These are phyloP conservation scores for Yponomeuta cagnagella DNA, from an alignment of 2,888 invertebrate species.

Conservation along the genomic window DNA sequence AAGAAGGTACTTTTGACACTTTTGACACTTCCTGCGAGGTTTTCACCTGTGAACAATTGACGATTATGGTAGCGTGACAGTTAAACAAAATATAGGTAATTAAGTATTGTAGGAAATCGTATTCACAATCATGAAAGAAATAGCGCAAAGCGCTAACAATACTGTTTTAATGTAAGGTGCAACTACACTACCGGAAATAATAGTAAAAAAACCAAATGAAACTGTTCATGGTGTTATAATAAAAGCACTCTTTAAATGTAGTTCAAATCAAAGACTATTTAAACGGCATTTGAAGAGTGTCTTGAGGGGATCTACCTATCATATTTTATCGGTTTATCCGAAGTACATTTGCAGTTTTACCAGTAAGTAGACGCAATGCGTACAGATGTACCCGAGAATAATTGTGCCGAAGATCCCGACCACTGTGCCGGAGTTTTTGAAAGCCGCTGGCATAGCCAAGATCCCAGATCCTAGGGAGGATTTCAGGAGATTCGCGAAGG, in stretches of 20 bases:
- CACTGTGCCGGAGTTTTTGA: constrained; percentile 88
- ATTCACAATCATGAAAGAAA: too few relatives aligned
- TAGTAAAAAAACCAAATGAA: too few relatives aligned
- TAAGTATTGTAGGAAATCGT: too few relatives aligned
- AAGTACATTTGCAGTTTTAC: constrained; percentile 69
- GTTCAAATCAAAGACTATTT: too few relatives aligned
- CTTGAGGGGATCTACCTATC: neutral
- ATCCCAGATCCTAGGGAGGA: constrained; percentile 96
- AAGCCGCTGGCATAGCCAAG: constrained; percentile 92
- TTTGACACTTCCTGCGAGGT: constrained; percentile 68
- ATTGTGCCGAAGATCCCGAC: constrained; percentile 88
- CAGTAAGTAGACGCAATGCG: constrained; percentile 95
- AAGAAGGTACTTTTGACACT: constrained; percentile 64
- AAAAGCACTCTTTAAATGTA: too few relatives aligned
- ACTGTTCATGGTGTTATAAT: too few relatives aligned
- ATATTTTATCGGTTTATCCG: neutral
- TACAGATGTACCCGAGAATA: constrained; percentile 89
- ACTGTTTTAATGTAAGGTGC: too few relatives aligned
- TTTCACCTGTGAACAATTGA: constrained; percentile 51
- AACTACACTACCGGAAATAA: too few relatives aligned
- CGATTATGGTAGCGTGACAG: neutral
- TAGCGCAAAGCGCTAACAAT: too few relatives aligned
- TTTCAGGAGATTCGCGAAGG: constrained; percentile 93
- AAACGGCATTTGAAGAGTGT: too few relatives aligned
- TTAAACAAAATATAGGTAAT: too few relatives aligned